phyloP scores from a whole-genome alignment of 2,888 invertebrate species.

The Polyommatus iphigenia region DNA sequence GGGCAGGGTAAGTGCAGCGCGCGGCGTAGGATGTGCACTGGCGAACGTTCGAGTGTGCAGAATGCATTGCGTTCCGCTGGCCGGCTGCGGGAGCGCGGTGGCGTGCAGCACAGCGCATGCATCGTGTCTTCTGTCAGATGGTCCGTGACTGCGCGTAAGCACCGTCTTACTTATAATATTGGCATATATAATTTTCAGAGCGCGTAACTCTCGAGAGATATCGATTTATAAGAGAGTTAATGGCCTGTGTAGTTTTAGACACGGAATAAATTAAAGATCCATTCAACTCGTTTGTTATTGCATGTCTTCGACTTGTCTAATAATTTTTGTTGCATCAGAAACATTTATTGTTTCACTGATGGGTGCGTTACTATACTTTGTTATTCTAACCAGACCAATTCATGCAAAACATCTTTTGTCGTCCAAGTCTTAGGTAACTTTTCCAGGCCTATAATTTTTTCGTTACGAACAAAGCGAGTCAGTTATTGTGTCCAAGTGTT shows the following conservation, averaged over 20 bases:
- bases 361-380: not conserved
- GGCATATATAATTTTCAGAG: conserved; percentile 71
- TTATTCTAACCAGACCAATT: not conserved
- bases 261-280: conserved; percentile 18
- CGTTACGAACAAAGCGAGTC: not conserved
- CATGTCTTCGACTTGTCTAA: not conserved
- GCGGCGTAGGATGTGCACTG: conserved; percentile 60
- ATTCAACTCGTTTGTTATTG: conserved; percentile 7
- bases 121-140: conserved; percentile 50
- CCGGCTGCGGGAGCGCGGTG: conserved; percentile 48
- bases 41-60: conserved; percentile 60
- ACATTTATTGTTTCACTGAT: not conserved
- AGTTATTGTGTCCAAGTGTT: not conserved
- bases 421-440: not conserved
- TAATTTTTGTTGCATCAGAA: not conserved
- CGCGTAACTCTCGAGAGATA: conserved; percentile 66
- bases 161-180: conserved; percentile 60
- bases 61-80: conserved; percentile 66
- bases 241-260: conserved; percentile 49
- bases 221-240: conserved; percentile 55
- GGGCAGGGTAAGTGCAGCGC: conserved; percentile 56
- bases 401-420: not conserved
- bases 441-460: conserved; percentile 1
- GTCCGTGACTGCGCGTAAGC: conserved; percentile 60
- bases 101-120: conserved; percentile 56